Conservation (phyloP, 1,140 invertebrate genomes). For the Calliopsis andreniformis region DNA sequence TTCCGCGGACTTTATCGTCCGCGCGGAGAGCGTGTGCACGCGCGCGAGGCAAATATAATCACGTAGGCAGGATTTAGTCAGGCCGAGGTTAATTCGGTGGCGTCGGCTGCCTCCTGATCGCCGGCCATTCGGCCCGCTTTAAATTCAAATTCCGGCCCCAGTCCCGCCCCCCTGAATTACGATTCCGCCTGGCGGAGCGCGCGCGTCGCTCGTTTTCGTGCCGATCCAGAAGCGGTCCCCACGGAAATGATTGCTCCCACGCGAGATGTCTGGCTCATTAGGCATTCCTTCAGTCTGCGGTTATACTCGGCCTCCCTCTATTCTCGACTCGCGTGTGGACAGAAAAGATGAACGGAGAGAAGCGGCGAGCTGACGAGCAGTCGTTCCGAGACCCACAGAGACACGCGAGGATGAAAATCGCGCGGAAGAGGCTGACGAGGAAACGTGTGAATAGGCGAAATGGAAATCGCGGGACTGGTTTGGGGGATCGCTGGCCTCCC, state of each 20-base stretch:
- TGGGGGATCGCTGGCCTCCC: too few relatives aligned
- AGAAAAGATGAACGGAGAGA: slow-evolving; percentile 24
- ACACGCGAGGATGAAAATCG: slow-evolving; percentile 10
- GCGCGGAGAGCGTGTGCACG: slow-evolving; percentile 18
- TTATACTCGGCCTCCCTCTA: slow-evolving; percentile 21
- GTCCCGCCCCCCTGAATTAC: slow-evolving; percentile 57
- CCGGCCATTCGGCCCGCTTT: slow-evolving; percentile 63
- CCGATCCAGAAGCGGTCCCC: slow-evolving; percentile 49
- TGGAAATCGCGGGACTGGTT: not conserved
- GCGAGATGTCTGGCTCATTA: slow-evolving; percentile 74
- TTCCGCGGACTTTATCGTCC: slow-evolving; percentile 45
- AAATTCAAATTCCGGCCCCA: slow-evolving; percentile 64
- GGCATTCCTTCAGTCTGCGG: slow-evolving; percentile 72
- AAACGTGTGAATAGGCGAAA: not conserved
- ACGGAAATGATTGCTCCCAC: slow-evolving; percentile 70
- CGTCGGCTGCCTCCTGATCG: slow-evolving; percentile 44
- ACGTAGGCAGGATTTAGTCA: slow-evolving; percentile 56
- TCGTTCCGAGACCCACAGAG: slow-evolving; percentile 10
- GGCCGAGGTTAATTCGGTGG: slow-evolving; percentile 59
- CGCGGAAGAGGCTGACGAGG: not conserved
- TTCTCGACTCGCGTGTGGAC: slow-evolving; percentile 16
- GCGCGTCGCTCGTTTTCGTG: slow-evolving; percentile 9
- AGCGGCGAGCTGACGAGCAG: slow-evolving; percentile 4
- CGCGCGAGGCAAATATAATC: slow-evolving; percentile 52
- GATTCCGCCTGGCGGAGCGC: slow-evolving; percentile 37